phyloP scores from a whole-genome alignment of 2,888 invertebrate genomes.

The Eurois occulta region DNA sequence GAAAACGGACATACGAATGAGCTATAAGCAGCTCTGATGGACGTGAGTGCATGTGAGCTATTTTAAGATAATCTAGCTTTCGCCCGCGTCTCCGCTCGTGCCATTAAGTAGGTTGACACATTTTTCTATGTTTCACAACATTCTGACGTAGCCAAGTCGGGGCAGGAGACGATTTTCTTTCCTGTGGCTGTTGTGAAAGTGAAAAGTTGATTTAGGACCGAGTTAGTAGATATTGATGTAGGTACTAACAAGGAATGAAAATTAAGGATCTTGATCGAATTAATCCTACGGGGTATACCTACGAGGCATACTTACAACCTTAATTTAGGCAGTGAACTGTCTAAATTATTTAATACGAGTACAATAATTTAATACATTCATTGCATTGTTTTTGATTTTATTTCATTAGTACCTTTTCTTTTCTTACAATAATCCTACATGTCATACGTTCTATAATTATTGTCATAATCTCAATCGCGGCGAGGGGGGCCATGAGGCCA shows the following conservation, averaged over 20 bases:
- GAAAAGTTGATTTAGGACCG: conserved; percentile 9
- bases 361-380: too few species aligned
- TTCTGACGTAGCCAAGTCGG: conserved; percentile 20
- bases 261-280: too few species aligned
- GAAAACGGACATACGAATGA: conserved; percentile 21
- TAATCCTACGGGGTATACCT: neutral
- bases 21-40: conserved; percentile 30
- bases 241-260: neutral
- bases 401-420: too few species aligned
- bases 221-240: neutral
- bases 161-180: conserved; percentile 27
- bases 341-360: too few species aligned
- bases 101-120: conserved; percentile 49
- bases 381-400: too few species aligned
- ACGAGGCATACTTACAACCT: neutral
- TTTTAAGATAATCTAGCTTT: conserved; percentile 60
- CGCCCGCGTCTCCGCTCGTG: conserved; percentile 37
- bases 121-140: conserved; percentile 54
- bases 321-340: neutral
- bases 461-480: too few species aligned
- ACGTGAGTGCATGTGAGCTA: conserved; percentile 46
- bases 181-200: conserved; percentile 28
- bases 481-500: too few species aligned
- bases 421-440: too few species aligned
- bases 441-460: too few species aligned